A percentile compares a stretch with the other conserved stretches of the same genome.
Conservation (phyloP, 2,797 vertebrate species). For the Sebastes vulpes region DNA sequence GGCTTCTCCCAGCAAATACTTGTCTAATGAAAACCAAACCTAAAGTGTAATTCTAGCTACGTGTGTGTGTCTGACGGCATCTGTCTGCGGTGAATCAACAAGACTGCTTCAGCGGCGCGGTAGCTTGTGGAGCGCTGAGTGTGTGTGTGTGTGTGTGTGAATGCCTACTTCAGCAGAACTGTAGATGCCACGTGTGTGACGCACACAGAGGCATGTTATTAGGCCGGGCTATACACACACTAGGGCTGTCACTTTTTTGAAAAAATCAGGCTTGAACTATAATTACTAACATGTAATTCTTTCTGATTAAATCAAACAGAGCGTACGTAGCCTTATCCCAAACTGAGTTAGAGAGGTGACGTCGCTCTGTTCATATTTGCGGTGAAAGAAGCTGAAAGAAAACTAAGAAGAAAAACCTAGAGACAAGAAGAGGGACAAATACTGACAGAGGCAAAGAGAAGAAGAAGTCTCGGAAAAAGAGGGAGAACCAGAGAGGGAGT, state of each 20-base stretch:
- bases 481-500: not conserved
- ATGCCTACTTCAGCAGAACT: constrained; percentile 41
- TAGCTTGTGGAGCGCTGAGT: constrained; percentile 10
- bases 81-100: constrained; percentile 53
- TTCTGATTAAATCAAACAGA: not conserved
- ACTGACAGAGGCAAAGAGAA: not conserved
- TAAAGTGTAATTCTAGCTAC: constrained; percentile 36
- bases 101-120: constrained; percentile 36
- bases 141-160: not conserved
- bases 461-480: not conserved
- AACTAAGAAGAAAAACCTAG: not conserved
- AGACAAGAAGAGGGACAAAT: not conserved
- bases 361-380: not conserved
- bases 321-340: not conserved
- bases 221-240: not conserved
- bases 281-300: not conserved
- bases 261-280: not conserved
- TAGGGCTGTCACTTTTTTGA: not conserved
- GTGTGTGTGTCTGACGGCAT: constrained; percentile 36
- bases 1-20: constrained; percentile 60
- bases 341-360: not conserved
- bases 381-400: not conserved
- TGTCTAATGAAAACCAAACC: constrained; percentile 72
- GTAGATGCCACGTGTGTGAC: constrained; percentile 29
- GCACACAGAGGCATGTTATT: not conserved